Conservation (phyloP, 2,888 invertebrate genomes). For the Caenorhabditis japonica region DNA sequence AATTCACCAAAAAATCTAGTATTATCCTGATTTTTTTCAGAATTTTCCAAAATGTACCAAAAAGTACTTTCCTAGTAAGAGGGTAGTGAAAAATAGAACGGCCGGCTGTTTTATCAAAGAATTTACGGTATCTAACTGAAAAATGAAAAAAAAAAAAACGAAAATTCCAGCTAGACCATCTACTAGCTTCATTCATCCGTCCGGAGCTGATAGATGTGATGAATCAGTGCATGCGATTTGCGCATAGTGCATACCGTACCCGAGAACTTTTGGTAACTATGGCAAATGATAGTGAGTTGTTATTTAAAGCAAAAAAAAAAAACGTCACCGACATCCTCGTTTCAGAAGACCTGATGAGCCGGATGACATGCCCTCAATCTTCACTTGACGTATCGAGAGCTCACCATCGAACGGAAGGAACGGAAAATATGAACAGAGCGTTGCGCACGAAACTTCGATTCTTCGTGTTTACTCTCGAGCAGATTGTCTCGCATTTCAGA, state of each 20-base stretch:
- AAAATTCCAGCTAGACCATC: constrained; percentile 31
- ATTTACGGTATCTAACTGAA: too few species aligned
- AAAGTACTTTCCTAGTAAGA: too few species aligned
- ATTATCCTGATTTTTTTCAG: too few species aligned
- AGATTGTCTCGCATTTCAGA: constrained; percentile 50
- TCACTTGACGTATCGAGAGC: constrained; percentile 26
- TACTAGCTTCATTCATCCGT: constrained; percentile 36
- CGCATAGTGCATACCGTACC: constrained; percentile 46
- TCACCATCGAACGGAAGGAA: constrained; percentile 4
- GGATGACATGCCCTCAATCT: constrained; percentile 42
- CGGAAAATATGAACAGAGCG: constrained; percentile 31
- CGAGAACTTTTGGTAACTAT: constrained; percentile 46
- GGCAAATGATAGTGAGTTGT: constrained; percentile 42
- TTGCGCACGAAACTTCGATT: constrained; percentile 43
- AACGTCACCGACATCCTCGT: neutral
- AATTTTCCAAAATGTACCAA: too few species aligned
- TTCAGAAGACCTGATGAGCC: constrained; percentile 34
- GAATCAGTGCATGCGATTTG: constrained; percentile 51
- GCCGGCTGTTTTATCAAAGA: too few species aligned
- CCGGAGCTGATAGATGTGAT: constrained; percentile 40
- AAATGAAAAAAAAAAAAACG: too few species aligned
- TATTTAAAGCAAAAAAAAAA: neutral
- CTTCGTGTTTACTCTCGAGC: constrained; percentile 43
- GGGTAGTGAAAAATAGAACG: too few species aligned
- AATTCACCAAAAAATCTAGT: too few species aligned